Base-by-base conservation (phyloP, 2,888 invertebrate genomes). In the Dryomyza anilis region DNA sequence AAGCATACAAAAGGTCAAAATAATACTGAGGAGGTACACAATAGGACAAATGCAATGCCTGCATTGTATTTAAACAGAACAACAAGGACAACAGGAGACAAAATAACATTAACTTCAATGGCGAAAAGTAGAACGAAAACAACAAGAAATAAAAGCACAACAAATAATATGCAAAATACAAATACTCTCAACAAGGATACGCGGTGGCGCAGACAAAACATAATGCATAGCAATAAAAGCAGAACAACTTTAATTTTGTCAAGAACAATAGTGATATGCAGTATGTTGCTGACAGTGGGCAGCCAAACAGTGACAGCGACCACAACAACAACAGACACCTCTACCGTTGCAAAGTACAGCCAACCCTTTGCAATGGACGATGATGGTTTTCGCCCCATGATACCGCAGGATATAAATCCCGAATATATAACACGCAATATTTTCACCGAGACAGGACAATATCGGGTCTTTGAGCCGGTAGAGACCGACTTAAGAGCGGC, bases 371-470 rank as follows among this genome's bases (percentile, higher is more conserved):
- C 33, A 14, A 21, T 36, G 33, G 74, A 74, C 46, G 78, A 75
- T 53, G 73, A 77, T 63, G 76, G 72, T 12, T 82, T 82, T 56
- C 77, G 74, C 4, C 81, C 81, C 7, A 77, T 82, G 39, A 70
- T 77, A 45, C 75, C 78, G 8, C 73, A 69, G 39, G 73, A 76
- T 53, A 71, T 73, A 29, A 78, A 73, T 63, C 73, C 75, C 0
- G 77, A 80, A 68, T 70, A 74, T 14, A 78, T 80, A 23, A 74
- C 78, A 7, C 74, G 73, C 1, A 79, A 78, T 56, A 73, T 81
- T 3, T 82, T 81, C 63, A 81, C 79, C 4, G 73, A 79, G 67
- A 69, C 75, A 14, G 81, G 82, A 0, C 78, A 82, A 63, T 82
- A 79, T 69, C 77, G 78, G 8, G 76, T 81, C 4, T 82, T 82